A percentile compares a stretch with the other conserved stretches of the same genome.
Evolutionary conservation across 23 tunicate genomes (phyloP).

Genomic region (Styela plicata): DNA sequence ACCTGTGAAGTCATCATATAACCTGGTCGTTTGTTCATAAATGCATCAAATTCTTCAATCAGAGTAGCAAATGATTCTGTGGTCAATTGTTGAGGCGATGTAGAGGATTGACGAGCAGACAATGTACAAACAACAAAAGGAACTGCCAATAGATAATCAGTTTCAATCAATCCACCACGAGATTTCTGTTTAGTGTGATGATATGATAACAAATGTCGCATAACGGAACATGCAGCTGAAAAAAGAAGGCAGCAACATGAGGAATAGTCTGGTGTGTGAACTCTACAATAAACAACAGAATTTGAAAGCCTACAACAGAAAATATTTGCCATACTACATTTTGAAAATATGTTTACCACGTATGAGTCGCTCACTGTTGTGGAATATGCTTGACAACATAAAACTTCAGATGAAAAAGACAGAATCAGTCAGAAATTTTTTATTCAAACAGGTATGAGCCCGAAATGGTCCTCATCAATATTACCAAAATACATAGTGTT

Average conservation of each 20-base stretch:
- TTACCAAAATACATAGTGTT: no score
- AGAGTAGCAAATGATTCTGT: constrained; percentile 50
- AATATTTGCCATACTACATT: no score
- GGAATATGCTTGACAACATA: no score
- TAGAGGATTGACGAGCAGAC: not conserved
- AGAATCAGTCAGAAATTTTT: no score
- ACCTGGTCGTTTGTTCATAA: constrained; percentile 49
- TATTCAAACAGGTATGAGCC: no score
- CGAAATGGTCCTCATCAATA: no score
- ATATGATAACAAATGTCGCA: constrained; percentile 74
- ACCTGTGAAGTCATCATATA: constrained; percentile 26
- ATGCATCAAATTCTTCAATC: constrained; percentile 48
- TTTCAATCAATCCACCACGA: constrained; percentile 34
- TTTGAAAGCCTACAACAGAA: not conserved
- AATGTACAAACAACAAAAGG: constrained; percentile 61
- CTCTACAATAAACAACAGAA: no score
- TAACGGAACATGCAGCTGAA: constrained; percentile 45
- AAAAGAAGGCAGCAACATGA: no score
- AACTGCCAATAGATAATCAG: constrained; percentile 57
- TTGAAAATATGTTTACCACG: no score
- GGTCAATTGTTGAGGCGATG: constrained; percentile 26
- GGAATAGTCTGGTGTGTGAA: no score
- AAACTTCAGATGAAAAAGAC: no score
- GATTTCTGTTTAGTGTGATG: constrained; percentile 31
- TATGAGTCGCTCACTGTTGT: no score